Conservation (phyloP, 2,113 vertebrate genomes). For the Podocnemis expansa region DNA sequence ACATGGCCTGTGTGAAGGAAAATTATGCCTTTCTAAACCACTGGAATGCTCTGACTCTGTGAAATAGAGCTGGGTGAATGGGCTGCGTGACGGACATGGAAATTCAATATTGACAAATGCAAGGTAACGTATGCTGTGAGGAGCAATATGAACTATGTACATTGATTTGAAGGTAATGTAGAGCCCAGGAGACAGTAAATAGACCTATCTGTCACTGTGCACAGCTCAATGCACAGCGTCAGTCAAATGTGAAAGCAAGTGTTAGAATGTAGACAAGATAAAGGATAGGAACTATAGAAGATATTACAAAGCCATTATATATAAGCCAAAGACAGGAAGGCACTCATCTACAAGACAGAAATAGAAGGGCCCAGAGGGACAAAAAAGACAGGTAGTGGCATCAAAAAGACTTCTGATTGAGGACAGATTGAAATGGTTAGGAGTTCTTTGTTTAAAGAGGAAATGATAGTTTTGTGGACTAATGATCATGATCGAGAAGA, state of each 20-base stretch:
- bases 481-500: neutral
- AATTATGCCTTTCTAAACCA: neutral
- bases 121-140: neutral
- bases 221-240: neutral
- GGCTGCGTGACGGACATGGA: neutral
- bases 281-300: neutral
- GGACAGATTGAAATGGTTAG: neutral
- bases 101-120: neutral
- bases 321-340: neutral
- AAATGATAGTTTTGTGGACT: neutral
- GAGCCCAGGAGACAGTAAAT: neutral
- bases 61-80: neutral
- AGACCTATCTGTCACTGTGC: neutral
- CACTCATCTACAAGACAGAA: neutral
- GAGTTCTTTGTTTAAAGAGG: neutral
- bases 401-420: no score
- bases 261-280: neutral
- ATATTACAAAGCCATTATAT: neutral
- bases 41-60: neutral
- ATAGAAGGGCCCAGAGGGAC: neutral
- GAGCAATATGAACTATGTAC: no score
- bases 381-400: neutral
- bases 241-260: neutral
- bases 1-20: neutral
- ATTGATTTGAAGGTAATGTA: neutral